A percentile compares a stretch with the other conserved stretches of the same genome.
phyloP scores from a whole-genome alignment of 1,140 invertebrate genomes.

The Trichonephila clavata region DNA sequence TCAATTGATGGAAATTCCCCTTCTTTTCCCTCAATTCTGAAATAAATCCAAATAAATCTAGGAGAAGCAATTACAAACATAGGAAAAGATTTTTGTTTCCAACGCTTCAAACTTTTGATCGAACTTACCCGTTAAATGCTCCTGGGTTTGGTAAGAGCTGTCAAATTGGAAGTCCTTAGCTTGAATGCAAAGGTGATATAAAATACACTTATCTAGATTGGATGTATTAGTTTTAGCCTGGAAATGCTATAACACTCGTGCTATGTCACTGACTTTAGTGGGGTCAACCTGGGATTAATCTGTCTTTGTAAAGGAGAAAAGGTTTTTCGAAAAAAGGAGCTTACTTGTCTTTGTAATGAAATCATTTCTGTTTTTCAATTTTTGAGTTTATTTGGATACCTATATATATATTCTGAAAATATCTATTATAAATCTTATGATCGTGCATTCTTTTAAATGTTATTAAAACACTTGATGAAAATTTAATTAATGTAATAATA shows the following conservation, averaged over 20 bases:
- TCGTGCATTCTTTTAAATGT: no score
- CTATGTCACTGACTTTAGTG: neutral
- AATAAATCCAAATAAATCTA: conserved; percentile 40
- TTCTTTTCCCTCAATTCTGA: neutral
- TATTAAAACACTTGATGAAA: no score
- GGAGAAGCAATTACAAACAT: conserved; percentile 4
- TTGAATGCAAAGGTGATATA: conserved; percentile 7
- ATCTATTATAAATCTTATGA: no score
- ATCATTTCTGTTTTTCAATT: no score
- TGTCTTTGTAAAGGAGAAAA: neutral
- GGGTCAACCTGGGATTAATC: conserved; percentile 53
- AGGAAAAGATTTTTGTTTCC: conserved; percentile 17
- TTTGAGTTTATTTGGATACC: no score
- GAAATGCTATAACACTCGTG: neutral
- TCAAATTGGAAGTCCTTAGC: conserved; percentile 20
- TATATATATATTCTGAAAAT: no score
- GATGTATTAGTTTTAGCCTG: conserved; percentile 21
- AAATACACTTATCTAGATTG: conserved; percentile 59
- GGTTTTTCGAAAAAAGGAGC: neutral
- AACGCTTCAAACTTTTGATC: neutral
- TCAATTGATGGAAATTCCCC: conserved; percentile 26
- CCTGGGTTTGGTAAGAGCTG: neutral
- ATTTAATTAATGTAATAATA: no score
- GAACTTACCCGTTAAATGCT: conserved; percentile 24
- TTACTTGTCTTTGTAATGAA: no score